A percentile compares a stretch with the other conserved stretches of the same genome.
Conservation (phyloP, 2,797 vertebrate species). For the Ptychadena robeensis region DNA sequence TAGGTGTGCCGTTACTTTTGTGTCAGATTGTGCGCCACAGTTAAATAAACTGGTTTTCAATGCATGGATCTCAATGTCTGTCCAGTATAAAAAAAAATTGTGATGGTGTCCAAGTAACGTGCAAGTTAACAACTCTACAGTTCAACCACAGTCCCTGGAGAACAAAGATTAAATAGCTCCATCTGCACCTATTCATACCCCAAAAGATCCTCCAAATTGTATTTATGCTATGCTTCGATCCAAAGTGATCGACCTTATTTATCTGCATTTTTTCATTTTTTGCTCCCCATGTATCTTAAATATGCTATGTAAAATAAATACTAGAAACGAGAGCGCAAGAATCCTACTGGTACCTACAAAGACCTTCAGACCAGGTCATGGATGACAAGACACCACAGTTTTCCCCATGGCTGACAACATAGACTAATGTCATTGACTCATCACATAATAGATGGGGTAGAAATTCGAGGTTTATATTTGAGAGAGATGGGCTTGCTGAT, state of each 20-base stretch:
- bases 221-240: conserved; percentile 59
- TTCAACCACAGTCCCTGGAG: conserved; percentile 63
- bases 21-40: conserved; percentile 70
- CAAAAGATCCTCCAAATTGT: conserved; percentile 34
- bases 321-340: conserved; percentile 47
- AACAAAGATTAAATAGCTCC: conserved; percentile 7
- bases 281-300: conserved; percentile 56
- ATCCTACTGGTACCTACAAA: conserved; percentile 67
- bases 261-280: conserved; percentile 51
- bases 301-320: conserved; percentile 54
- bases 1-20: conserved; percentile 68
- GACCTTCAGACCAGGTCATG: conserved; percentile 54
- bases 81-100: conserved; percentile 67
- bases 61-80: conserved; percentile 70
- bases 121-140: conserved; percentile 68
- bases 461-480: background rate
- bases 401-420: background rate
- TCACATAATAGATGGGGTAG: background rate
- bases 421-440: background rate
- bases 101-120: conserved; percentile 66
- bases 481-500: background rate
- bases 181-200: conserved; percentile 24
- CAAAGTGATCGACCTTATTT: conserved; percentile 51
- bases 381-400: background rate
- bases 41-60: conserved; percentile 70